Evolutionary conservation across 1,140 invertebrate genomes (phyloP).

Genomic region (Aphelinus atriplicis): DNA sequence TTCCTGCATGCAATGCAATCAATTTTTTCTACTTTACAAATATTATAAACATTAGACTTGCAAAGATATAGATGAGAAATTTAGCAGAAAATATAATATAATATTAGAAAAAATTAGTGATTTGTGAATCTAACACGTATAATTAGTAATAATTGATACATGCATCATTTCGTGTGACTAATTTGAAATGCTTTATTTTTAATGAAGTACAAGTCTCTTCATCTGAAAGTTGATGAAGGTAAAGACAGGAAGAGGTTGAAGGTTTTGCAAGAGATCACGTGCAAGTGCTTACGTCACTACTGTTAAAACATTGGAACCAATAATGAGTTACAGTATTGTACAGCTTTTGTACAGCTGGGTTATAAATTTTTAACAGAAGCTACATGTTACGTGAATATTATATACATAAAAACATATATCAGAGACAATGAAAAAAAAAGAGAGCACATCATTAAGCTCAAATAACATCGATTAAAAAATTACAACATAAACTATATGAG

Average conservation of each 20-base stretch:
- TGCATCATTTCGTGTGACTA: no score
- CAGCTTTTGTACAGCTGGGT: neutral
- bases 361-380: constrained; percentile 26
- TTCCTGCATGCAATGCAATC: neutral
- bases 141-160: no score
- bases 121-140: no score
- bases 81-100: no score
- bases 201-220: no score
- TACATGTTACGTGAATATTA: constrained; percentile 14
- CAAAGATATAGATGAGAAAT: no score
- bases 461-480: neutral
- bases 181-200: no score
- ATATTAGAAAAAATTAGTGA: no score
- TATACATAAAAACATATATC: constrained; percentile 31
- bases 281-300: constrained; percentile 34
- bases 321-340: constrained; percentile 5
- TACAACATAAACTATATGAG: constrained; percentile 11
- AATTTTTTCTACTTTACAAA: neutral
- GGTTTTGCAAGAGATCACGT: constrained; percentile 25
- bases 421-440: constrained; percentile 14
- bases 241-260: constrained; percentile 17
- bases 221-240: no score
- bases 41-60: no score
- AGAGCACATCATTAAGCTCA: constrained; percentile 19
- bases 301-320: constrained; percentile 11